phyloP scores from a whole-genome alignment of 2,888 invertebrate species.

The Dasypogon diadema region DNA sequence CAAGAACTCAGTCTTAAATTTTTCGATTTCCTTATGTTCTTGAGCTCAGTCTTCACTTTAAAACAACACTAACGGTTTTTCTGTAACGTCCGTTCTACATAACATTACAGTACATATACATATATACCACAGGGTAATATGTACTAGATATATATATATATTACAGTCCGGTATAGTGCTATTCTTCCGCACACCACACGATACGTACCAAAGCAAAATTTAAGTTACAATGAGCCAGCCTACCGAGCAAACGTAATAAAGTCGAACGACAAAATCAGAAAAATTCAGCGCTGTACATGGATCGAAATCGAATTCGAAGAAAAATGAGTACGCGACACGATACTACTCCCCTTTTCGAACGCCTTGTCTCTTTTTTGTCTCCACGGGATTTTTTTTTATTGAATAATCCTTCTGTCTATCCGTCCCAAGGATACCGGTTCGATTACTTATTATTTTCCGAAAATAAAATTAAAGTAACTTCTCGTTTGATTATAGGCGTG shows the following conservation, averaged over 20 bases:
- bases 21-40: constrained; percentile 32
- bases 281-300: constrained; percentile 40
- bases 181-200: neutral
- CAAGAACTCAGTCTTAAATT: constrained; percentile 50
- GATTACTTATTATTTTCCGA: constrained; percentile 1
- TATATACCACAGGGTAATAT: neutral
- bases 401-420: constrained; percentile 1
- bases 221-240: constrained; percentile 31
- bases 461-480: constrained; percentile 11
- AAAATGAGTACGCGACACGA: constrained; percentile 29
- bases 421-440: constrained; percentile 21
- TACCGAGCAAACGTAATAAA: neutral
- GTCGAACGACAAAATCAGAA: constrained; percentile 30
- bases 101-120: too few species aligned
- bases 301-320: constrained; percentile 48
- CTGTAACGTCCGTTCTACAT: too few species aligned
- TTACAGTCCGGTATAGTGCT: neutral
- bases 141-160: neutral
- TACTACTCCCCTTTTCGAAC: constrained; percentile 15
- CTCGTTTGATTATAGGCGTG: constrained; percentile 1
- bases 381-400: constrained; percentile 13
- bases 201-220: constrained; percentile 34
- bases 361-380: constrained; percentile 5
- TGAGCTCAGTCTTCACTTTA: constrained; percentile 51
- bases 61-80: neutral